A percentile compares a stretch with the other conserved stretches of the same genome.
Conservation (phyloP, 2,113 vertebrate genomes). For the Eidolon helvum region DNA sequence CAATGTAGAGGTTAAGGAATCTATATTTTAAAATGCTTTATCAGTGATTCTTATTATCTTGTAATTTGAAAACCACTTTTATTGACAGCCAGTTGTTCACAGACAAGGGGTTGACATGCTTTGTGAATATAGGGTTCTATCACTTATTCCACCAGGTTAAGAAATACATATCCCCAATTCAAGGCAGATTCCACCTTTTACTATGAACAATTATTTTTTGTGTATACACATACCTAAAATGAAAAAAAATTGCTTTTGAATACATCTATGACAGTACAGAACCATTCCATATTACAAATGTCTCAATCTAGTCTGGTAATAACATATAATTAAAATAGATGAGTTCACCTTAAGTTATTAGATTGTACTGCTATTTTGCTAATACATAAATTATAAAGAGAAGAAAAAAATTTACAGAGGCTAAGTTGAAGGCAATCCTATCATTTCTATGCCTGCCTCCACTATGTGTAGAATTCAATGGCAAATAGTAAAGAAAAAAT, state of each 20-base stretch:
- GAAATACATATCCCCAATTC: neutral
- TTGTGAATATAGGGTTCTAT: neutral
- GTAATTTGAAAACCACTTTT: neutral
- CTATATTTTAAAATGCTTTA: neutral
- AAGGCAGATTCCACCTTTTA: neutral
- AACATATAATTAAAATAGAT: conserved; percentile 43
- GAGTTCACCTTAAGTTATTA: neutral
- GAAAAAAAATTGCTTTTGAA: neutral
- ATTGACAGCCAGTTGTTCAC: neutral
- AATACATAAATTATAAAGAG: neutral
- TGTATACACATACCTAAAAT: neutral
- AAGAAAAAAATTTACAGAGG: neutral
- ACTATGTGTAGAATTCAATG: neutral
- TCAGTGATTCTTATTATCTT: neutral
- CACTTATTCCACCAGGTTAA: neutral
- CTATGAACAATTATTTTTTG: neutral
- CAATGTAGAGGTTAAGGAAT: neutral
- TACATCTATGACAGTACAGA: neutral
- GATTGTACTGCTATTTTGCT: neutral
- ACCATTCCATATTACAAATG: neutral
- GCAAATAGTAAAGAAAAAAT: neutral
- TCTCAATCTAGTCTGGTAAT: neutral
- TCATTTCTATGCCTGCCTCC: neutral
- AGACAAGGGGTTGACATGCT: neutral
- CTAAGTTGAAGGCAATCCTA: neutral